Conservation (phyloP, 2,888 invertebrate species). For the Coleophora flavipennella region DNA sequence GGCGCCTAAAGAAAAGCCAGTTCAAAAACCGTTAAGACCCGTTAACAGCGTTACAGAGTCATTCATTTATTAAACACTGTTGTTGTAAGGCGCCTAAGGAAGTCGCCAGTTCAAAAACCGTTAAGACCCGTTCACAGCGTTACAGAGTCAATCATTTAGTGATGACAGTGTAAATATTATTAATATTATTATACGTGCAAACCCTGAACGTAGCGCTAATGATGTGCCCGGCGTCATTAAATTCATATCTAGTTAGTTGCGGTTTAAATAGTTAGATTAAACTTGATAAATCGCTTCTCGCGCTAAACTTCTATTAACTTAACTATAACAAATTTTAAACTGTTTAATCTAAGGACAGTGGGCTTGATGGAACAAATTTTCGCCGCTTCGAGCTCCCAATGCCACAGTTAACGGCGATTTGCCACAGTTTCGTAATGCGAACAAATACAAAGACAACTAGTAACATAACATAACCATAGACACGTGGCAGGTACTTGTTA, state of each 20-base stretch:
- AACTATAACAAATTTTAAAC: not conserved
- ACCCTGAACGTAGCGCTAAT: conserved; percentile 27
- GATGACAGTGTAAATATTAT: too few relatives aligned
- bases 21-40: too few relatives aligned
- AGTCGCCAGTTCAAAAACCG: too few relatives aligned
- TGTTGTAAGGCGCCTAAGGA: too few relatives aligned
- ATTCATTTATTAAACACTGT: too few relatives aligned
- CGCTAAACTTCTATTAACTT: conserved; percentile 1
- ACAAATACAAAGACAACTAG: conserved; percentile 28
- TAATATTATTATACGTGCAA: conserved; percentile 10
- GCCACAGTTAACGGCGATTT: conserved; percentile 32
- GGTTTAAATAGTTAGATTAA: conserved; percentile 26
- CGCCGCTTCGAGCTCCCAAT: conserved; percentile 35
- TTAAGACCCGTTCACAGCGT: too few relatives aligned
- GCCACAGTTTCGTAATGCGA: conserved; percentile 42
- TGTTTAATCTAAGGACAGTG: not conserved
- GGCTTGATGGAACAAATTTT: conserved; percentile 31
- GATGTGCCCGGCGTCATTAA: conserved; percentile 30
- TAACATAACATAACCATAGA: conserved; percentile 14
- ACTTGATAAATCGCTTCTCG: conserved; percentile 15
- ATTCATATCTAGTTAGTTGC: conserved; percentile 26
- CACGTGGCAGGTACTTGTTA: conserved; percentile 5
- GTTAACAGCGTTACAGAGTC: too few relatives aligned
- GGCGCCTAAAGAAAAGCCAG: too few relatives aligned
- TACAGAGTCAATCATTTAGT: too few relatives aligned